A percentile compares a stretch with the other conserved stretches of the same genome.
Evolutionary conservation across 2,888 invertebrate species (phyloP).

Genomic region (Ennomos fuscantarius): DNA sequence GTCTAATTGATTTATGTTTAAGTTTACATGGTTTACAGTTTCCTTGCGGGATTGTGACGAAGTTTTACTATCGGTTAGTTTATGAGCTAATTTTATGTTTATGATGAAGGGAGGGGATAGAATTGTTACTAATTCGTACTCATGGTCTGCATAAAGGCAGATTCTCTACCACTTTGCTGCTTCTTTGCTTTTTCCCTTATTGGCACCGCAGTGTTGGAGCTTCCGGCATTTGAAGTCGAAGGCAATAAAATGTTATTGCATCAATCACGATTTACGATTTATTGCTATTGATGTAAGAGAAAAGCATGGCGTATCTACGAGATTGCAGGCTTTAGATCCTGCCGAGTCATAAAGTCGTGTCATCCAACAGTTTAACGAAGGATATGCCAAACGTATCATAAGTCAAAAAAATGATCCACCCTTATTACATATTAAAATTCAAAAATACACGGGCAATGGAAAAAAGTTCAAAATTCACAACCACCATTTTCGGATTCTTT

Average conservation of each 20-base stretch:
- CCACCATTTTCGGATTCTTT: too few relatives aligned
- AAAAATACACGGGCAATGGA: too few relatives aligned
- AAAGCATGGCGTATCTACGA: constrained; percentile 24
- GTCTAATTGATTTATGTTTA: constrained; percentile 51
- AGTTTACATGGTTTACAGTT: constrained; percentile 38
- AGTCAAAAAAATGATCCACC: not conserved
- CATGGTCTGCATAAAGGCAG: constrained; percentile 23
- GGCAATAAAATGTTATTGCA: constrained; percentile 51
- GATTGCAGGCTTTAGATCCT: not conserved
- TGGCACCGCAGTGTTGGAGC: constrained; percentile 43
- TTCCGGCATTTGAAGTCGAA: constrained; percentile 49
- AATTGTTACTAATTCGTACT: constrained; percentile 5
- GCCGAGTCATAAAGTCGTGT: not conserved
- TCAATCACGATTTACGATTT: constrained; percentile 47
- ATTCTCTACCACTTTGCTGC: constrained; percentile 41
- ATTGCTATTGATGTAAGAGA: constrained; percentile 44
- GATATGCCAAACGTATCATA: not conserved
- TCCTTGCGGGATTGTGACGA: constrained; percentile 46
- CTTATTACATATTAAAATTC: too few relatives aligned
- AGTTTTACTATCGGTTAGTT: constrained; percentile 54
- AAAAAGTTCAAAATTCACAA: not conserved
- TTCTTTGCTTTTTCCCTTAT: too few relatives aligned
- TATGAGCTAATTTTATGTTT: constrained; percentile 52
- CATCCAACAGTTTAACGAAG: not conserved
- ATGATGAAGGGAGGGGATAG: constrained; percentile 18